Evolutionary conservation across 2,797 vertebrate genomes (phyloP), one percentile per base, ranked within the genome.

Genomic region (Amblyraja radiata): DNA sequence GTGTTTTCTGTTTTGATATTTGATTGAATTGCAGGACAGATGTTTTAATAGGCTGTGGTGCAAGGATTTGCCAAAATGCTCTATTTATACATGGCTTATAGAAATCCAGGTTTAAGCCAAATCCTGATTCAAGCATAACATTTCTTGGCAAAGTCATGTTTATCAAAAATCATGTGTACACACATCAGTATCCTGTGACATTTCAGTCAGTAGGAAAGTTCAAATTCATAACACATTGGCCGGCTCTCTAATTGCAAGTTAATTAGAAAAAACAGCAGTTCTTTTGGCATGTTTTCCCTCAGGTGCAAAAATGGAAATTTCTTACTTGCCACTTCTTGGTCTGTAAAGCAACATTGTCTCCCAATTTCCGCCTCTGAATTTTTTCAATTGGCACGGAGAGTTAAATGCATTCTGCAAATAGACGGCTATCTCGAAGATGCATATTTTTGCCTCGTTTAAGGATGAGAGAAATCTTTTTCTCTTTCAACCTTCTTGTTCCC

Each of bases 111-210:
- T 88, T 88, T 68, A 88, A 88, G 61, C 61, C n/a, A 65, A 88
- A 68, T 88, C 84, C 63, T 88, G 84, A 88, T 88, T 88, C 84
- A 88, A 88, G 84, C 84, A 88, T 36, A 88, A 36, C 84, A 88
- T 88, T 88, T 68, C 63, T 68, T 88, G 63, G 84, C 61, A 88
- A 88, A 68, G 61, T 68, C 65, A 16, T 36, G 84, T 88, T 88
- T 88, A 88, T 88, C 84, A 88, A 63, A 88, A 88, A 88, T 88
- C 84, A 88, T 36, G n/a, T 88, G 63, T 36, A 36, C n/a, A 36
- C 63, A 36, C 63, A 21, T 36, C 63, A 36, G 84, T 68, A 68
- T 36, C 84, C 84, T 88, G 84, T 88, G 61, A 36, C 84, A 88
- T 68, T 88, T 68, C 61, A 68, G 61, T 68, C 63, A 88, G 61